These are phyloP conservation scores for Pantherophis alleghaniensis DNA, from an alignment of 2,797 vertebrate genomes.

Conservation along the genomic window DNA sequence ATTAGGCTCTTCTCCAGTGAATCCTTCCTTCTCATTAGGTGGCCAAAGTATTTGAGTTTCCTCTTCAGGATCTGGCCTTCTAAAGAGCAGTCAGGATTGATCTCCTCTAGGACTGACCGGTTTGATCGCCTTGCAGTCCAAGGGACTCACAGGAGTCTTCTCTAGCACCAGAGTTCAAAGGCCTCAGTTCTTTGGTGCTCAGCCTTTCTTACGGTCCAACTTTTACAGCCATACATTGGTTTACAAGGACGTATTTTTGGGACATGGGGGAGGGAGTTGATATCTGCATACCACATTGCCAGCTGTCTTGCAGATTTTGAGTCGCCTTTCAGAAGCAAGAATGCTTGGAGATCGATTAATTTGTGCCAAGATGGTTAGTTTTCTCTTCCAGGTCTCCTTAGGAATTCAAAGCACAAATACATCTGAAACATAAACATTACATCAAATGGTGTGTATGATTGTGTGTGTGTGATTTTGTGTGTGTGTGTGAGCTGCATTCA, in stretches of 20 bases:
- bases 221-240: background rate
- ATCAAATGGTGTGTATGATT: background rate
- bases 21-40: too few relatives aligned
- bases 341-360: background rate
- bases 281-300: background rate
- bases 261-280: background rate
- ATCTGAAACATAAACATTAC: background rate
- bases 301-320: background rate
- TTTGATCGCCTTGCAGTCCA: too few relatives aligned
- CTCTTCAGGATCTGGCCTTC: too few relatives aligned
- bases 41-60: too few relatives aligned
- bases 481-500: background rate
- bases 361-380: background rate
- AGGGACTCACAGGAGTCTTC: too few relatives aligned
- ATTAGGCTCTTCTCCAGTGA: too few relatives aligned
- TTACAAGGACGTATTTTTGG: background rate
- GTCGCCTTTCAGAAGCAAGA: background rate
- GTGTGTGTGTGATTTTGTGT: background rate
- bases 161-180: too few relatives aligned
- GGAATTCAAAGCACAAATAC: slow-evolving; percentile 1
- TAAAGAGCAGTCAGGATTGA: too few relatives aligned
- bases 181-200: too few relatives aligned
- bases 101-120: too few relatives aligned
- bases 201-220: too few relatives aligned
- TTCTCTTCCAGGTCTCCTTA: background rate